Conservation (phyloP, 1,140 invertebrate genomes). For the Drosophila tristis region DNA sequence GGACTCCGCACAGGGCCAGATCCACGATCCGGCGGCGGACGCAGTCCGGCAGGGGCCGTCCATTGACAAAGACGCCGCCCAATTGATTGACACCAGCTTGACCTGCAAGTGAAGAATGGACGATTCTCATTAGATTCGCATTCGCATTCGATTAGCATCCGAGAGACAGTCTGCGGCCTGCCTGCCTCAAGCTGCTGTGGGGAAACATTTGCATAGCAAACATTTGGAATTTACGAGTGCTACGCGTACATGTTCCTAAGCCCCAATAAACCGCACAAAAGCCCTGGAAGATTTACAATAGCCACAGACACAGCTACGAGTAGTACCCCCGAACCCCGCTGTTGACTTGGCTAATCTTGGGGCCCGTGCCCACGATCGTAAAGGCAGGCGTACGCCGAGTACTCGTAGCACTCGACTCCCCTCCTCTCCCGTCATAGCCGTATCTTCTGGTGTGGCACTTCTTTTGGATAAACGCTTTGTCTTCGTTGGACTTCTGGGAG, state of each 20-base stretch:
- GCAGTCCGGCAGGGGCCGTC: slow-evolving; percentile 95
- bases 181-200: too few species aligned
- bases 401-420: too few species aligned
- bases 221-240: neutral
- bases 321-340: too few species aligned
- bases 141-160: too few species aligned
- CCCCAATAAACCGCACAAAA: slow-evolving; percentile 15
- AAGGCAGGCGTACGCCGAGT: slow-evolving; percentile 12
- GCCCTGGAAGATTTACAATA: slow-evolving; percentile 27
- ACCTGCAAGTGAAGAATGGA: slow-evolving; percentile 86
- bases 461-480: slow-evolving; percentile 1
- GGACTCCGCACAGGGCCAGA: slow-evolving; percentile 94
- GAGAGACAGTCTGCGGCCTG: too few species aligned
- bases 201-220: neutral
- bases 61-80: slow-evolving; percentile 98
- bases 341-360: slow-evolving; percentile 32
- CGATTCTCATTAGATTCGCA: neutral
- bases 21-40: slow-evolving; percentile 97
- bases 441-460: slow-evolving; percentile 19
- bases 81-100: slow-evolving; percentile 98
- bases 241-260: slow-evolving; percentile 8
- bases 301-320: slow-evolving; percentile 7
- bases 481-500: neutral
- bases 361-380: slow-evolving; percentile 17
- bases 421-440: slow-evolving; percentile 33